Base-by-base conservation (phyloP, 2,797 vertebrate species). In the Odontamblyopus rebecca region DNA sequence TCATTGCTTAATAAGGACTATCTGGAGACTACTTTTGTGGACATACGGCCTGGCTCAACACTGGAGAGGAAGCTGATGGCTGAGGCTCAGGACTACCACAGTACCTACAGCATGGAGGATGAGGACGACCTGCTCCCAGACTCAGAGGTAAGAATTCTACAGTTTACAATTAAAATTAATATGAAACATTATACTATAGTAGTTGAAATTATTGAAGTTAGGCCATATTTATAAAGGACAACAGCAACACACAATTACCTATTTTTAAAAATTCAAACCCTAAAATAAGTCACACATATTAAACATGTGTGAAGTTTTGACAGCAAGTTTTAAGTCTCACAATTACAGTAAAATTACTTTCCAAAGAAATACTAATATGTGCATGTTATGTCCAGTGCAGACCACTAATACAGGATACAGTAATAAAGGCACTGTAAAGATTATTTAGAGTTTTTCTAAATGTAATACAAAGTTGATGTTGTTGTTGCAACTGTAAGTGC, bases 21-120 rank as follows among this genome's bases (percentile, higher is more conserved):
- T 78, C 87, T 94, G 75, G 95, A 95, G 90, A 96, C 95, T 18
- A 94, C 94, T 2, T 95, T 95, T 61, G 94, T 95, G 78, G 95
- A 95, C 80, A 85, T 93, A 27, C 83, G 85, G 5, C 92, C 93
- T 0, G 89, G 91, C 32, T 92, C 91, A 6, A 85, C 86, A 0
- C 84, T 93, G 83, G 90, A 94, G 81, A 91, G 90, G 77, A 93
- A 94, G 85, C 91, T 95, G 73, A 79, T 95, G 79, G 86, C 90
- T 0, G 89, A 94, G 80, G 89, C 91, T 29, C 93, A 93, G 85
- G 91, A 95, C 83, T 91, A 87, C 88, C 91, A 94, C 74, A 95
- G 95, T 0, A 91, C 94, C 71, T 94, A 93, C 85, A 94, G 93
- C 81, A 85, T 96, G 76, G 93, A 94, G 0, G 95, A 95, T 2